phyloP scores from a whole-genome alignment of 2,888 invertebrate species.

The Agrilus mali region DNA sequence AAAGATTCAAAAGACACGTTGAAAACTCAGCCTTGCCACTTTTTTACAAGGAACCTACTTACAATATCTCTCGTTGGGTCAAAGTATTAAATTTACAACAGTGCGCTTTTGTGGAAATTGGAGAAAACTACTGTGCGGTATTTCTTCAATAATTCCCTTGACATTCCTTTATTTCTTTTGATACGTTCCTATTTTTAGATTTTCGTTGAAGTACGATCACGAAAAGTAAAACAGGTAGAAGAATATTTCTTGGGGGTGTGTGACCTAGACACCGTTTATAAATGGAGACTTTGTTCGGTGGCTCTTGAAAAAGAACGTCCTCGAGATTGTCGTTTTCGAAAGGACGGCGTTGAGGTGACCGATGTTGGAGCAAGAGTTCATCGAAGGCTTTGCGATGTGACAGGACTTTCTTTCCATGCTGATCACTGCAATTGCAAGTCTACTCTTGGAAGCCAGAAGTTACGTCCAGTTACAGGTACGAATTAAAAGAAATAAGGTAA shows the following conservation, averaged over 20 bases:
- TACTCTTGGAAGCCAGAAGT: constrained; percentile 22
- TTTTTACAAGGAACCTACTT: constrained; percentile 19
- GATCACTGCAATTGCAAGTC: constrained; percentile 23
- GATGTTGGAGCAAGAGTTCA: constrained; percentile 29
- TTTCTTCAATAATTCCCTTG: not conserved
- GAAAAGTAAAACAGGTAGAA: constrained; percentile 10
- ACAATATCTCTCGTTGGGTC: constrained; percentile 31
- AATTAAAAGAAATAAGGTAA: not conserved
- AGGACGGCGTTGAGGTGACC: constrained; percentile 22
- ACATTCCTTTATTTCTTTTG: too few species aligned
- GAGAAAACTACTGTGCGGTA: constrained; percentile 35
- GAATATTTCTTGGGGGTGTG: constrained; percentile 36
- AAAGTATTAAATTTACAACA: constrained; percentile 32
- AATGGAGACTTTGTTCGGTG: constrained; percentile 32
- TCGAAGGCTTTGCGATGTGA: constrained; percentile 34
- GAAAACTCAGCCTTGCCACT: constrained; percentile 18
- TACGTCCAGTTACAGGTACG: constrained; percentile 29
- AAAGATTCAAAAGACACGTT: constrained; percentile 16
- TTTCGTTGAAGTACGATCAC: constrained; percentile 24
- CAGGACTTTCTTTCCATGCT: constrained; percentile 22
- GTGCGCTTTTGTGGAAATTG: constrained; percentile 35
- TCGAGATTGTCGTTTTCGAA: constrained; percentile 27
- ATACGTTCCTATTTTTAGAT: constrained; percentile 17
- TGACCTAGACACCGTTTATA: constrained; percentile 26
- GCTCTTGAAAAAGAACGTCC: constrained; percentile 22